Percentiles rank a stretch among this genome's conserved stretches.
Evolutionary conservation across 2,888 invertebrate species (phyloP).

Genomic region (Andrena hattorfiana): DNA sequence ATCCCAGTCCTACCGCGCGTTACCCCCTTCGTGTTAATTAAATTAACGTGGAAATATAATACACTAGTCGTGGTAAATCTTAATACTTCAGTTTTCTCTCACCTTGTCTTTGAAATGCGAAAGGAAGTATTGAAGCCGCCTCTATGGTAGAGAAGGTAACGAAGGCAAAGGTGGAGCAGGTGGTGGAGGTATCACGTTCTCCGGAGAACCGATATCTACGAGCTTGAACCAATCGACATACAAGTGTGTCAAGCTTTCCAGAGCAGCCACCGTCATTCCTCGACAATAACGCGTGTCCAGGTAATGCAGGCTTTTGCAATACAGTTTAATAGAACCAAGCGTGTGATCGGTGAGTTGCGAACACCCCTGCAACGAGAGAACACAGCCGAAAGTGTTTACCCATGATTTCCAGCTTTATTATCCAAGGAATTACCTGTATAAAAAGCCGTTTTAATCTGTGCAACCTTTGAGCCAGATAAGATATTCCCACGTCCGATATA

Average conservation of each 20-base stretch:
- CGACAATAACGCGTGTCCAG: conserved; percentile 87
- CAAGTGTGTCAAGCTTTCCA: conserved; percentile 64
- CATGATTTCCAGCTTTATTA: neutral
- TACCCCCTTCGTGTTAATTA: neutral
- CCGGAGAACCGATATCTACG: conserved; percentile 43
- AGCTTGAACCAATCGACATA: conserved; percentile 71
- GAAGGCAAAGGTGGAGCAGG: conserved; percentile 65
- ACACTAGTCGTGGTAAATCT: neutral
- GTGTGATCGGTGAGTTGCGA: conserved; percentile 87
- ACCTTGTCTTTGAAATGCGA: conserved; percentile 44
- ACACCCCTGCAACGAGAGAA: conserved; percentile 86
- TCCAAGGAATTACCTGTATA: conserved; percentile 85
- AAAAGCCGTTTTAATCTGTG: conserved; percentile 87
- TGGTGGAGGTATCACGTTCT: conserved; percentile 49
- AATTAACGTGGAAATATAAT: neutral
- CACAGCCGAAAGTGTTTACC: neutral
- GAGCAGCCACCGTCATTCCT: conserved; percentile 85
- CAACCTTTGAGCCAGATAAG: conserved; percentile 85
- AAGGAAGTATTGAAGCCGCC: conserved; percentile 44
- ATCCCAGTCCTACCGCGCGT: neutral
- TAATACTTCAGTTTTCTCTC: conserved; percentile 48
- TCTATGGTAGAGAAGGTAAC: conserved; percentile 40
- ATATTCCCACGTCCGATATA: conserved; percentile 88
- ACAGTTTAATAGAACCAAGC: conserved; percentile 85
- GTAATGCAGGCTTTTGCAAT: conserved; percentile 86